A percentile compares a stretch with the other conserved stretches of the same genome.
phyloP scores from a whole-genome alignment of 1,140 invertebrate species.

The Caenorhabditis tropicalis region DNA sequence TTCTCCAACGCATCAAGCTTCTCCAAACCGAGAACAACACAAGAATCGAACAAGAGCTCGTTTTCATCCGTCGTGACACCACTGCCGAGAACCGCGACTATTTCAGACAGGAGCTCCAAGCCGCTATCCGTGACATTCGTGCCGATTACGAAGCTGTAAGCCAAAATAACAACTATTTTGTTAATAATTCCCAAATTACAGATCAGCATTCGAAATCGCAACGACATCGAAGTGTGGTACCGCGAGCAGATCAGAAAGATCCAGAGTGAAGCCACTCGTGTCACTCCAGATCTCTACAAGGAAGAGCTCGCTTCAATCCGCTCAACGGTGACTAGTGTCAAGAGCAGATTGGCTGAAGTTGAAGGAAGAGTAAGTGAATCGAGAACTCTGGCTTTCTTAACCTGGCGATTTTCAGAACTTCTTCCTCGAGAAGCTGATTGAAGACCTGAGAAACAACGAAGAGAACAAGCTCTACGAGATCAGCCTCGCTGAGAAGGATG shows the following conservation, averaged over 20 bases:
- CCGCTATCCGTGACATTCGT: slow-evolving; percentile 45
- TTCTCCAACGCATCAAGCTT: slow-evolving; percentile 28
- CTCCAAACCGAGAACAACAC: neutral
- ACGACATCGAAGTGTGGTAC: slow-evolving; percentile 36
- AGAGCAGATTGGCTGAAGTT: slow-evolving; percentile 14
- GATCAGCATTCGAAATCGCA: slow-evolving; percentile 31
- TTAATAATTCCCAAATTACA: neutral
- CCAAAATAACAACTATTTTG: neutral
- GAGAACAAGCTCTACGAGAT: slow-evolving; percentile 24
- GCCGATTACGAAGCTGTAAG: slow-evolving; percentile 31
- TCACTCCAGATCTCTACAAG: slow-evolving; percentile 26
- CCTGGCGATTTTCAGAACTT: slow-evolving; percentile 18
- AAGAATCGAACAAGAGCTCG: slow-evolving; percentile 14
- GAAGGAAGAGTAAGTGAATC: slow-evolving; percentile 39
- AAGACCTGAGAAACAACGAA: slow-evolving; percentile 23
- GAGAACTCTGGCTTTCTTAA: too few relatives aligned
- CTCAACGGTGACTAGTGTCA: neutral
- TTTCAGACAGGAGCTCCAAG: slow-evolving; percentile 42
- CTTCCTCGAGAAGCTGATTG: slow-evolving; percentile 4
- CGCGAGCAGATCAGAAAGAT: slow-evolving; percentile 27
- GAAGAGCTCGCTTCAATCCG: slow-evolving; percentile 2
- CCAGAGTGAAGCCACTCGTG: neutral
- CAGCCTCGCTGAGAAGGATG: slow-evolving; percentile 12
- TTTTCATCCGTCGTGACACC: slow-evolving; percentile 33
- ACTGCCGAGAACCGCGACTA: slow-evolving; percentile 38